Percentiles rank a stretch among this genome's conserved stretches.
Conservation (phyloP, 2,888 invertebrate species). For the Plemyria rubiginata region DNA sequence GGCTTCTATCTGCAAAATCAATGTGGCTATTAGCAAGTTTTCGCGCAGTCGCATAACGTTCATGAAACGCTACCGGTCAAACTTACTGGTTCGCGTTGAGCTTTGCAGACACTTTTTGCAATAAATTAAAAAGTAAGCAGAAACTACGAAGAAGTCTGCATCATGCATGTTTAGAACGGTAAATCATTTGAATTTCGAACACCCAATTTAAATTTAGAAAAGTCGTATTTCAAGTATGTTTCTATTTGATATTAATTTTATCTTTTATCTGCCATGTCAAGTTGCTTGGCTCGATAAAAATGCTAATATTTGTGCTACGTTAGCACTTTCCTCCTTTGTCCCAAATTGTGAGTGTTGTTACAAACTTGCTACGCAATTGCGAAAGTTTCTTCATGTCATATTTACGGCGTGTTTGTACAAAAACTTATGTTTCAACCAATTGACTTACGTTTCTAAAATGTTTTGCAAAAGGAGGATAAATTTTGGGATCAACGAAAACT, state of each 20-base stretch:
- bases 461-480: conserved; percentile 20
- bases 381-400: conserved; percentile 43
- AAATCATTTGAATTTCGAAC: not conserved
- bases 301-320: conserved; percentile 52
- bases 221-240: conserved; percentile 18
- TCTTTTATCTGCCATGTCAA: conserved; percentile 40
- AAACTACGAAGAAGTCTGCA: not conserved
- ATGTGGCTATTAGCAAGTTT: conserved; percentile 84
- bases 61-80: conserved; percentile 71
- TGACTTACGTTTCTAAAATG: conserved; percentile 41
- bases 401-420: conserved; percentile 44
- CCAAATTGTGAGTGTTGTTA: conserved; percentile 40
- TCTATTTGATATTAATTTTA: conserved; percentile 35
- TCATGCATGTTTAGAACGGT: conserved; percentile 2
- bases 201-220: conserved; percentile 23
- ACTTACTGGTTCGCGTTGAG: conserved; percentile 56
- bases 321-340: conserved; percentile 43
- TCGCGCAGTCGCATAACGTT: conserved; percentile 82
- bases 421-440: conserved; percentile 44
- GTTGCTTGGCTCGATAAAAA: conserved; percentile 56
- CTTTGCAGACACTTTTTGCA: conserved; percentile 54
- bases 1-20: conserved; percentile 85
- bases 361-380: conserved; percentile 44
- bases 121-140: conserved; percentile 20
- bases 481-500: conserved; percentile 1